Evolutionary conservation across 2,113 vertebrate genomes (phyloP), one percentile per base, ranked within the genome.

Genomic region (Thamnaconus septentrionalis): DNA sequence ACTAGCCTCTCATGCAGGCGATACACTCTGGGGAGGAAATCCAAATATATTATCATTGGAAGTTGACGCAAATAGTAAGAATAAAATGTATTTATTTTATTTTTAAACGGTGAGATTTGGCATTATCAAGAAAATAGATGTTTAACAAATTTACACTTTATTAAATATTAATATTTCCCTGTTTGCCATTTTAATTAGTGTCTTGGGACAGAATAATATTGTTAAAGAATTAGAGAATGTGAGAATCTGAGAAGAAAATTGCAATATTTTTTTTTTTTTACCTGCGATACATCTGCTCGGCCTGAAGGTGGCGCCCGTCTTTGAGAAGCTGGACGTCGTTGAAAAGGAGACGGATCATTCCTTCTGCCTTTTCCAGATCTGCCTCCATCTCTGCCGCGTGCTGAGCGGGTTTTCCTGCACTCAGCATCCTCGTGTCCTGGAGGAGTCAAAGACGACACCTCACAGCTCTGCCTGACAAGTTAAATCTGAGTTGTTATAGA

Each of bases 261-360:
- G 6, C 9, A 47, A 47, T 5, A 46, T 56, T 3, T 1, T n/a
- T 31, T 42, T 1, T 47, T 59, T n/a, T 72, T 11, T 57, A 98
- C 96, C 96, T 94, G 64, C 96, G 94, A 76, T 98, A 98, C 96
- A 97, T 98, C 90, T 98, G 95, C 59, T 98, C 96, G 1, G 95
- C 96, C 80, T 98, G 96, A 0, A 95, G 94, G 83, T 98, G 96
- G 74, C 95, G 93, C n/a, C 96, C 96, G 0, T 98, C 97, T 86
- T 98, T 98, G 0, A 98, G 95, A 11, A 90, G 81, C 89, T 98
- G 96, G 4, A 98, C 96, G 0, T 98, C 95, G 0, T 96, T 95
- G 87, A 98, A 98, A 41, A 98, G 94, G 51, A 92, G 47, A 1
- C 95, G 93, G 76, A 98, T 96, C 95, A 96, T 94, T 58, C 79